Evolutionary conservation across 2,113 vertebrate genomes (phyloP).

Genomic region (Saguinus imperator): DNA sequence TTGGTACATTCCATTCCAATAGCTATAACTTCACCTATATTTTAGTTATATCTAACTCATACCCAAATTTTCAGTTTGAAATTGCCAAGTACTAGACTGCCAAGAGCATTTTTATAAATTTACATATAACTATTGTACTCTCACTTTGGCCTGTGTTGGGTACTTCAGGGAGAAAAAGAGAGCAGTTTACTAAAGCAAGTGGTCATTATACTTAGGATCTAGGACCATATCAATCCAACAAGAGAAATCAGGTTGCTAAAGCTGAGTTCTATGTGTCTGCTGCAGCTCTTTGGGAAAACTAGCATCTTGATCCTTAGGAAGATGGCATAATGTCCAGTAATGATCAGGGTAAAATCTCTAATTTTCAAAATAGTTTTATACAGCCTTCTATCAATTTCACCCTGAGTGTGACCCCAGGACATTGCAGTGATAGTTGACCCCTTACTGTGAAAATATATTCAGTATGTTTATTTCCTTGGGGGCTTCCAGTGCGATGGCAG

Average conservation of each 20-base stretch:
- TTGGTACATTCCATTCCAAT: neutral
- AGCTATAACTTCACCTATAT: neutral
- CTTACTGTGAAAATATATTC: neutral
- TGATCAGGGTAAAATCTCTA: neutral
- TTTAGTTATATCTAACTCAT: neutral
- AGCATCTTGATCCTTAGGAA: neutral
- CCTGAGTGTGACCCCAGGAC: neutral
- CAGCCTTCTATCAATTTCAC: neutral
- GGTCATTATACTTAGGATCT: neutral
- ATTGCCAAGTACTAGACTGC: fast-evolving
- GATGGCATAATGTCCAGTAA: fast-evolving
- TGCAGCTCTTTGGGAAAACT: neutral
- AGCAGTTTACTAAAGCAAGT: neutral
- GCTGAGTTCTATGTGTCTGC: neutral
- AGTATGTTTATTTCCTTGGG: neutral
- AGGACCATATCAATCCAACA: neutral
- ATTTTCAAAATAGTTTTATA: neutral
- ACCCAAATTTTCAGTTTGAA: neutral
- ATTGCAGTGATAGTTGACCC: neutral
- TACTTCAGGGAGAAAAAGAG: neutral
- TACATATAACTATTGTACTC: neutral
- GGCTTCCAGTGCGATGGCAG: neutral
- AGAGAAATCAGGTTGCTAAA: neutral
- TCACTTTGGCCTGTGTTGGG: neutral
- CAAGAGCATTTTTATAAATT: neutral